A percentile compares a stretch with the other conserved stretches of the same genome.
These are phyloP conservation scores for Leptonema lineaticorne DNA, from an alignment of 1,140 invertebrate species.

Conservation along the genomic window DNA sequence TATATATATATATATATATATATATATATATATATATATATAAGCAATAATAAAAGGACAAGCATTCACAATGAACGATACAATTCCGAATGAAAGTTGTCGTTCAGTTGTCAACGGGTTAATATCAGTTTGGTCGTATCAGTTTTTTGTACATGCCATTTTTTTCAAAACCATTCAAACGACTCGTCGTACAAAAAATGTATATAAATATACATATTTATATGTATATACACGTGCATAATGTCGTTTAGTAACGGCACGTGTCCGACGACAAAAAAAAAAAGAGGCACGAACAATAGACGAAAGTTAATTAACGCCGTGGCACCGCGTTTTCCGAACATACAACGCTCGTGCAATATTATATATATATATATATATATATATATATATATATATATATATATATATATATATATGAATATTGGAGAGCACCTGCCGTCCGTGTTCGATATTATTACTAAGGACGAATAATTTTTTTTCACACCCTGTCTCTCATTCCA, in stretches of 20 bases:
- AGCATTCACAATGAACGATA: no score
- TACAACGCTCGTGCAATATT: neutral
- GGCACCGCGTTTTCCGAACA: neutral
- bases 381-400: no score
- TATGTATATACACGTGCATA: no score
- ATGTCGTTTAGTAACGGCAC: neutral
- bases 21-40: neutral
- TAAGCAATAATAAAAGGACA: neutral
- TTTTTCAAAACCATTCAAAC: neutral
- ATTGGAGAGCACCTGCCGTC: no score
- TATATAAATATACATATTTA: no score
- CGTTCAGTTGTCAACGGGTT: neutral
- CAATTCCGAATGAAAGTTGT: neutral
- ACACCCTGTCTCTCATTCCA: no score
- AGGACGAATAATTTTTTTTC: no score
- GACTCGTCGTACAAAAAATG: no score
- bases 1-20: neutral
- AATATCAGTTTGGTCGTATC: no score
- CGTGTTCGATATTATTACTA: no score
- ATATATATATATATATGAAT: no score
- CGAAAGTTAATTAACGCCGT: slow-evolving; percentile 11
- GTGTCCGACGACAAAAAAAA: neutral
- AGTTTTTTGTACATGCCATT: neutral
- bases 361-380: no score
- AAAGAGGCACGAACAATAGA: slow-evolving; percentile 14